Conservation (phyloP, 2,797 vertebrate genomes). For the Catostomus latipinnis region DNA sequence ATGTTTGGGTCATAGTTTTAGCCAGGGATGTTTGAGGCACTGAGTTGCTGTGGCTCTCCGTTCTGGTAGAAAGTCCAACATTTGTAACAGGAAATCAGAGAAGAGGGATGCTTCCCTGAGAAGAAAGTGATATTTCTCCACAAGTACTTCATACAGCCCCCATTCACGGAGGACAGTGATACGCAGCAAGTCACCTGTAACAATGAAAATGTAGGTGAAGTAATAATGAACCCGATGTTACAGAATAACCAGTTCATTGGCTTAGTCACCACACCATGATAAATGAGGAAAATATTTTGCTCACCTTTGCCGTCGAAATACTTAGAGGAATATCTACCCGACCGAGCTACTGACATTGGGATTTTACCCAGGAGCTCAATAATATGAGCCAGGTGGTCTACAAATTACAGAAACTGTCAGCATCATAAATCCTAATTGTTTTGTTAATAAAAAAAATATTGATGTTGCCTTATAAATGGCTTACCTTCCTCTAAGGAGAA, state of each 20-base stretch:
- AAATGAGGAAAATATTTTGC: neutral
- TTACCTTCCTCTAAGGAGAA: slow-evolving; percentile 87
- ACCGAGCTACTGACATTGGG: slow-evolving; percentile 76
- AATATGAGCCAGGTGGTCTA: slow-evolving; percentile 86
- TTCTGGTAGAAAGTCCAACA: slow-evolving; percentile 81
- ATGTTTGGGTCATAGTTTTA: slow-evolving; percentile 57
- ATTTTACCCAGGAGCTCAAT: slow-evolving; percentile 86
- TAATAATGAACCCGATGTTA: neutral
- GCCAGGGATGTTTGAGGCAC: slow-evolving; percentile 84
- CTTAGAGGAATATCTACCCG: slow-evolving; percentile 80
- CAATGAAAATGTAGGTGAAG: neutral
- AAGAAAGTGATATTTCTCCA: slow-evolving; percentile 80
- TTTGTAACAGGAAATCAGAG: slow-evolving; percentile 78
- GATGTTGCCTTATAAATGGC: neutral
- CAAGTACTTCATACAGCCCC: slow-evolving; percentile 77
- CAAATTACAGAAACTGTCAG: slow-evolving; percentile 38
- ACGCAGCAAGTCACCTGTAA: slow-evolving; percentile 78
- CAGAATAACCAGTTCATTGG: neutral
- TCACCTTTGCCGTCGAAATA: slow-evolving; percentile 86
- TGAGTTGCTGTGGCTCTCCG: slow-evolving; percentile 79
- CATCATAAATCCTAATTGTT: neutral
- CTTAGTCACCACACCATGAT: neutral
- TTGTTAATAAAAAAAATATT: neutral
- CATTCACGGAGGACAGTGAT: slow-evolving; percentile 75
- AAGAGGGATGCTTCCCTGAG: slow-evolving; percentile 73